phyloP scores from a whole-genome alignment of 2,797 vertebrate genomes.

The Margarornis squamiger region DNA sequence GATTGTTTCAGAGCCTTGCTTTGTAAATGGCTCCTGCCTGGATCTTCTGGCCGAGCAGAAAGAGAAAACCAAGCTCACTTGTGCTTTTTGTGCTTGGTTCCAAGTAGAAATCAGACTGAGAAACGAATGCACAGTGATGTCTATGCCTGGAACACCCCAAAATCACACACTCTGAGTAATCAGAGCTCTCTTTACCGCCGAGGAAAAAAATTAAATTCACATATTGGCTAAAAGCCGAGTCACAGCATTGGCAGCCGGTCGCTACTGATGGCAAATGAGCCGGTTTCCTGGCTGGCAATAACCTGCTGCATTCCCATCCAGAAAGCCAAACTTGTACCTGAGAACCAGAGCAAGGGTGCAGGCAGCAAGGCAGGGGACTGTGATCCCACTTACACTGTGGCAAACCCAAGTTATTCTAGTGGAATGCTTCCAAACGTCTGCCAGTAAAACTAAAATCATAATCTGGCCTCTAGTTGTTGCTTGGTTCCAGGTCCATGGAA shows the following conservation, averaged over 20 bases:
- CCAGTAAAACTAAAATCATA: neutral
- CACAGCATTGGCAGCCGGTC: fast-evolving
- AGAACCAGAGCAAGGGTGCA: neutral
- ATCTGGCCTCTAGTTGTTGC: neutral
- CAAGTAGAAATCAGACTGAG: neutral
- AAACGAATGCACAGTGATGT: fast-evolving
- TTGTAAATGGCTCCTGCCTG: neutral
- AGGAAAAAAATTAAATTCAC: neutral
- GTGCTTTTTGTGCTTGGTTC: neutral
- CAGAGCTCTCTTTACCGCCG: neutral
- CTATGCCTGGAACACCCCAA: neutral
- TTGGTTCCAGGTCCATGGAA: neutral
- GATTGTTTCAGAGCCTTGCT: neutral
- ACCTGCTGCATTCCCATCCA: neutral
- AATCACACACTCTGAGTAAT: neutral
- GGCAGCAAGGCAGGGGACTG: neutral
- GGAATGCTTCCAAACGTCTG: slow-evolving; percentile 16
- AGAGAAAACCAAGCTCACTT: neutral
- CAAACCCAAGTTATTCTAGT: neutral
- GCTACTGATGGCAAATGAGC: neutral
- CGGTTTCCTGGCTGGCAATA: neutral
- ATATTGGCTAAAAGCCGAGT: neutral
- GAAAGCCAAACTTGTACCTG: neutral
- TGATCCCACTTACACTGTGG: neutral
- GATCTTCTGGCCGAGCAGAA: neutral